phyloP scores from a whole-genome alignment of 2,797 vertebrate species.

The Pangasius krempfi region DNA sequence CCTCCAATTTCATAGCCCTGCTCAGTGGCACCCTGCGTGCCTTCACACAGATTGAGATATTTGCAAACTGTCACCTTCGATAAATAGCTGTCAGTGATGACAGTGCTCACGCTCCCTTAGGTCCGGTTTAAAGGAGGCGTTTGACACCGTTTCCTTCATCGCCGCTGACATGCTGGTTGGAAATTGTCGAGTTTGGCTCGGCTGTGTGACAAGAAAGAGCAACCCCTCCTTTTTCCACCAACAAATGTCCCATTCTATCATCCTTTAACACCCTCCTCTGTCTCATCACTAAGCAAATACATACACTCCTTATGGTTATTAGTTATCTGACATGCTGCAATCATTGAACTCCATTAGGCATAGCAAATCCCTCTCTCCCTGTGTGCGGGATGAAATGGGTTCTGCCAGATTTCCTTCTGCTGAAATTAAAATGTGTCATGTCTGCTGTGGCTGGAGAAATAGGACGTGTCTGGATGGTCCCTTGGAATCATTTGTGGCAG shows the following conservation, averaged over 20 bases:
- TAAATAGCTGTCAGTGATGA: slow-evolving; percentile 92
- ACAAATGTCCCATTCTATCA: slow-evolving; percentile 59
- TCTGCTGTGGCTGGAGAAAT: slow-evolving; percentile 66
- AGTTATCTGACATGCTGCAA: slow-evolving; percentile 74
- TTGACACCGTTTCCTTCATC: slow-evolving; percentile 64
- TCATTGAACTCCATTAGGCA: slow-evolving; percentile 80
- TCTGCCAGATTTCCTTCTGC: slow-evolving; percentile 71
- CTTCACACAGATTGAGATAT: slow-evolving; percentile 97
- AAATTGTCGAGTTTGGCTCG: slow-evolving; percentile 60
- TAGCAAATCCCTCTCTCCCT: slow-evolving; percentile 71
- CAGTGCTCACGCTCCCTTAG: slow-evolving; percentile 67
- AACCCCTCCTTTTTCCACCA: slow-evolving; percentile 45
- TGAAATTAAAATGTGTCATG: slow-evolving; percentile 81
- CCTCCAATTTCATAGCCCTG: slow-evolving; percentile 88
- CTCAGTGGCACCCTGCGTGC: slow-evolving; percentile 85
- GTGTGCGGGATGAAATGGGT: slow-evolving; percentile 73
- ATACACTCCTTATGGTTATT: slow-evolving; percentile 64
- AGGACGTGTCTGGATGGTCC: slow-evolving; percentile 65
- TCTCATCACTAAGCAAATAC: slow-evolving; percentile 69
- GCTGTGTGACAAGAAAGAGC: slow-evolving; percentile 57
- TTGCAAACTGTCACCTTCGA: slow-evolving; percentile 98
- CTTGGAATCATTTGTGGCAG: slow-evolving; percentile 70
- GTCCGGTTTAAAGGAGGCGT: slow-evolving; percentile 67
- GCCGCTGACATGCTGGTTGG: slow-evolving; percentile 59
- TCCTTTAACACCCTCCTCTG: slow-evolving; percentile 52